A percentile compares a stretch with the other conserved stretches of the same genome.
These are phyloP conservation scores for Acanthosepion lycidas DNA, from an alignment of 2,888 invertebrate genomes.

Conservation along the genomic window DNA sequence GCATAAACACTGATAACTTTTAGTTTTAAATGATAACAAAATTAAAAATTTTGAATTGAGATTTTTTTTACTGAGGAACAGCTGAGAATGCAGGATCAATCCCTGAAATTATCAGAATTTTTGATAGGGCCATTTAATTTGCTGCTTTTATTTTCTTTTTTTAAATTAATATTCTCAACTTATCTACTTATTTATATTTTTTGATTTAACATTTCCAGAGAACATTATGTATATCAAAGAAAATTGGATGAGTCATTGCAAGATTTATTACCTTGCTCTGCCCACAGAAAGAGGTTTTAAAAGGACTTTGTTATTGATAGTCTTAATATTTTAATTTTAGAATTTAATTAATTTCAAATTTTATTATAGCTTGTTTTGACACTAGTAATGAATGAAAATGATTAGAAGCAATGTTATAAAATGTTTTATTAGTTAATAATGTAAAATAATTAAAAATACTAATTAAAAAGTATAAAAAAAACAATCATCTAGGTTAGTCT, in stretches of 20 bases:
- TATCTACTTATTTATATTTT: neutral
- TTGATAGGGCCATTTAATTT: neutral
- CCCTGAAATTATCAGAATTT: neutral
- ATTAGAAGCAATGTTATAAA: neutral
- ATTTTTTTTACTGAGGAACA: no score
- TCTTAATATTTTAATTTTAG: neutral
- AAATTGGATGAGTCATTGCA: neutral
- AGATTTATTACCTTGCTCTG: neutral
- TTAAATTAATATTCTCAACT: no score
- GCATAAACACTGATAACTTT: no score
- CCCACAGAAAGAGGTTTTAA: neutral
- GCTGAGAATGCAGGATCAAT: no score
- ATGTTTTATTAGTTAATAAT: neutral
- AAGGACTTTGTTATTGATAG: neutral
- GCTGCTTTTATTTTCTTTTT: no score
- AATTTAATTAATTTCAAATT: neutral
- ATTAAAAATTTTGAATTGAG: no score
- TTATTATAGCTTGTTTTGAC: neutral
- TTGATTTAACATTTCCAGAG: neutral
- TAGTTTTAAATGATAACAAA: no score
- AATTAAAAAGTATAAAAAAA: no score
- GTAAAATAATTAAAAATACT: no score
- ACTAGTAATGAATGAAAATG: neutral
- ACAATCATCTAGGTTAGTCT: no score
- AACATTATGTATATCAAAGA: neutral